Evolutionary conservation across 2,113 vertebrate genomes (phyloP).

Genomic region (Struthio camelus): DNA sequence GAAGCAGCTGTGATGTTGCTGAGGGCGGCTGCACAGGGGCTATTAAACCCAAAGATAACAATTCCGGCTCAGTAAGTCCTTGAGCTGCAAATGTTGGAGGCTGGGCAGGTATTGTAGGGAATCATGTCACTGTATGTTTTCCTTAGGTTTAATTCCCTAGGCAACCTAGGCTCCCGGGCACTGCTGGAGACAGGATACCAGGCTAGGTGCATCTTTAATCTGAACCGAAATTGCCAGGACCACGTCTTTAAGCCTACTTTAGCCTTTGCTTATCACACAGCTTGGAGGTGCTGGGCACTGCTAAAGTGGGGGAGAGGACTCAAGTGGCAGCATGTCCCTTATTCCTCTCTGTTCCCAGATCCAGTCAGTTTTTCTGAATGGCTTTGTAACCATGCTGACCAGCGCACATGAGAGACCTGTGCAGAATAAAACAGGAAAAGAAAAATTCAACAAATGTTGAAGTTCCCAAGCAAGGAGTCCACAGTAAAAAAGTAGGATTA

Average conservation of each 20-base stretch:
- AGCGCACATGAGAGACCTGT: neutral
- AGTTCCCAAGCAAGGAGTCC: neutral
- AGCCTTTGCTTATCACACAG: neutral
- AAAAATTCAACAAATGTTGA: neutral
- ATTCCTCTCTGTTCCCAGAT: neutral
- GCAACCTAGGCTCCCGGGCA: neutral
- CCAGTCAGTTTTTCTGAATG: neutral
- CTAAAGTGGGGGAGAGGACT: neutral
- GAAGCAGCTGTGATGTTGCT: neutral
- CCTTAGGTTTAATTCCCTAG: neutral
- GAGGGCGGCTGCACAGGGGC: neutral
- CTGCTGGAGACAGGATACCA: neutral
- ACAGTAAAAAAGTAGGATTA: neutral
- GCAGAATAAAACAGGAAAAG: neutral
- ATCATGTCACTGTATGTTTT: fast-evolving
- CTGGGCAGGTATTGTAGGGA: neutral
- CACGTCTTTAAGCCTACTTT: neutral
- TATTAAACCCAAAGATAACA: neutral
- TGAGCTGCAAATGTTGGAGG: neutral
- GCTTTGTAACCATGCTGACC: neutral
- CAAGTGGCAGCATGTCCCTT: neutral
- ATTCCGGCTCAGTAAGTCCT: neutral
- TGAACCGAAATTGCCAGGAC: neutral
- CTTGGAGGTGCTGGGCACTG: neutral
- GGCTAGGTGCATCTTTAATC: neutral